These are phyloP conservation scores for Istiophorus platypterus DNA, from an alignment of 2,113 vertebrate genomes.

Conservation along the genomic window DNA sequence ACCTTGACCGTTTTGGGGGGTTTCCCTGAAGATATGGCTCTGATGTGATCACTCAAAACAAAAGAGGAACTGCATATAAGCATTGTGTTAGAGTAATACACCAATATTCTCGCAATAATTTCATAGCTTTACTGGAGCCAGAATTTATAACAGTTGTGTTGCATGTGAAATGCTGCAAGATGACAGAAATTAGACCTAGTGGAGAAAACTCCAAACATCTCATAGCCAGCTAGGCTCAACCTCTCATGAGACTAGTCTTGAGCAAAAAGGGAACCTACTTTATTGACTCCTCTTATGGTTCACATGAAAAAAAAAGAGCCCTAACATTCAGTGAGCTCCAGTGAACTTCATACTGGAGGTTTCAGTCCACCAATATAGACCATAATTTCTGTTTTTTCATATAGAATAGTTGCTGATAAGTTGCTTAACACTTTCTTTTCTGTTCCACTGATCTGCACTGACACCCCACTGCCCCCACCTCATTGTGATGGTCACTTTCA, in stretches of 20 bases:
- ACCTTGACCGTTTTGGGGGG: slow-evolving; percentile 56
- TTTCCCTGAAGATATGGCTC: slow-evolving; percentile 58
- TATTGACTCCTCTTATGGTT: slow-evolving; percentile 32
- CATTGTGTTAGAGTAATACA: slow-evolving; percentile 22
- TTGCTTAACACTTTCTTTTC: slow-evolving; percentile 4
- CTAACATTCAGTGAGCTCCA: background rate
- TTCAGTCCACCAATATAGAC: background rate
- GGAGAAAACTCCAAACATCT: slow-evolving; percentile 15
- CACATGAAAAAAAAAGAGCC: slow-evolving; percentile 6
- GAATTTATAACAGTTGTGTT: background rate
- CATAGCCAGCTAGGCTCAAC: slow-evolving; percentile 6
- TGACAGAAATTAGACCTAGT: background rate
- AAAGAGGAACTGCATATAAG: slow-evolving; percentile 64
- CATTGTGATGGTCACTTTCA: background rate
- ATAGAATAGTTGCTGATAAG: background rate
- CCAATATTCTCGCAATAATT: background rate
- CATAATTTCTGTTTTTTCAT: background rate
- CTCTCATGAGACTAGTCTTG: slow-evolving; percentile 41
- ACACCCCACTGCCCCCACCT: background rate
- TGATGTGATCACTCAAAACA: slow-evolving; percentile 56
- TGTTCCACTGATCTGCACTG: background rate
- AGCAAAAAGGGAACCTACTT: slow-evolving; percentile 61
- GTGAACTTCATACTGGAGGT: background rate
- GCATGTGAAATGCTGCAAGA: slow-evolving; percentile 4
- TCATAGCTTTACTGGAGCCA: background rate